These are phyloP conservation scores for Andrena marginata DNA, from an alignment of 2,888 invertebrate species.

Conservation along the genomic window DNA sequence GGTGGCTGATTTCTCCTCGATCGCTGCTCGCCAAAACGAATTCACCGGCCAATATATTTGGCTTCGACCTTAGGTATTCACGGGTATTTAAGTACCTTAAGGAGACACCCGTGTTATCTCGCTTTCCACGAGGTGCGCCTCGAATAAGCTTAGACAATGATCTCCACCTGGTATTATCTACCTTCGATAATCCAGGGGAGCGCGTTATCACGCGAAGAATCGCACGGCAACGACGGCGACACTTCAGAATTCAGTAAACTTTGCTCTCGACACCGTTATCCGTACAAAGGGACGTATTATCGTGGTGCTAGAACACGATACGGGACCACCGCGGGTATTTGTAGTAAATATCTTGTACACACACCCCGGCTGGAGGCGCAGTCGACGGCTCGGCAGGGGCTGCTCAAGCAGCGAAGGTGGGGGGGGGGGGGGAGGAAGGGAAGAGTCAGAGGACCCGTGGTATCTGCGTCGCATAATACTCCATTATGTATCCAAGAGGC, in stretches of 20 bases:
- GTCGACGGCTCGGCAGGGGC: slow-evolving; percentile 42
- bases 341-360: slow-evolving; percentile 82
- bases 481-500: slow-evolving; percentile 80
- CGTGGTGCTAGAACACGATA: slow-evolving; percentile 73
- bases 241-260: slow-evolving; percentile 68
- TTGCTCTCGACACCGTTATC: slow-evolving; percentile 64
- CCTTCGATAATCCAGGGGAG: slow-evolving; percentile 48
- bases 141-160: slow-evolving; percentile 26
- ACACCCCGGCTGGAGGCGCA: slow-evolving; percentile 66
- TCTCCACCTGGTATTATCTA: slow-evolving; percentile 33
- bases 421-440: slow-evolving; percentile 27
- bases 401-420: slow-evolving; percentile 43
- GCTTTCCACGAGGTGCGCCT: background rate
- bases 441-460: slow-evolving; percentile 66
- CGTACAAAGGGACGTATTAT: slow-evolving; percentile 78
- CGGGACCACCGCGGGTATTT: slow-evolving; percentile 78
- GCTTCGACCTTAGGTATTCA: no score
- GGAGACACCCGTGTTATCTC: background rate
- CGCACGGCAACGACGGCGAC: slow-evolving; percentile 39
- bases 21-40: no score
- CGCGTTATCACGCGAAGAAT: slow-evolving; percentile 58
- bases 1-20: no score
- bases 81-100: no score
- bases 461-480: slow-evolving; percentile 82
- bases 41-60: no score